Evolutionary conservation across 2,888 invertebrate species (phyloP), one percentile per base, ranked within the genome.

Genomic region (Poecilus cupreus): DNA sequence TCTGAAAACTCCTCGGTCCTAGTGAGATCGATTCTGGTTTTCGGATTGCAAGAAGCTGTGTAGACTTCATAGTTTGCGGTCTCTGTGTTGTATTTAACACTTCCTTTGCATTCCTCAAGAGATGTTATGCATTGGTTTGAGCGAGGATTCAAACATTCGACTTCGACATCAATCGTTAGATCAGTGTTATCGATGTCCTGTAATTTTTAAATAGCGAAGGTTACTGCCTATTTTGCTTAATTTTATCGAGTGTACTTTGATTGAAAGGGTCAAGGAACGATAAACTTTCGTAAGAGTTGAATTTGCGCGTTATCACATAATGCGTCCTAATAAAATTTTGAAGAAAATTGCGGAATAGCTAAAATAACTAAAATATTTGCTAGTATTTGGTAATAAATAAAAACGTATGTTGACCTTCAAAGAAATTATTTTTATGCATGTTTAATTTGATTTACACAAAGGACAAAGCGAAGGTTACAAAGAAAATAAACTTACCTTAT

Each of bases 401-500:
- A 20, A 18, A 20, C 20, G 18, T 22, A 11, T 54, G 54, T 54
- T 54, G 64, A 18, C 51, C 78, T 79, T 79, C 26, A 75, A 64
- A 20, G 32, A 32, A 26, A 51, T 5, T 68, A 37, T 37, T 46
- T 72, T 16, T 68, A 76, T 57, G 49, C 32, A 75, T 75, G 72
- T 46, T 74, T 74, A 75, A 81, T 64, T 75, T 46, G 26, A 60
- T 24, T 68, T 79, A 32, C 37, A 80, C 80, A 75, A 75, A 81
- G 81, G 75, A 81, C 64, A 75, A 24, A 72, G 43, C 72, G 72
- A 72, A 72, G 46, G 72, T 72, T 72, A 72, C n/a, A 32, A 32
- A 32, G 6, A 11, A 68, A 74, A 70, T 79, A 82, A 84, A 88
- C 90, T 89, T 87, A 92, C 92, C 84, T 88, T 88, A 86, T 89